Conservation (phyloP, 2,113 vertebrate genomes). For the Progne subis region DNA sequence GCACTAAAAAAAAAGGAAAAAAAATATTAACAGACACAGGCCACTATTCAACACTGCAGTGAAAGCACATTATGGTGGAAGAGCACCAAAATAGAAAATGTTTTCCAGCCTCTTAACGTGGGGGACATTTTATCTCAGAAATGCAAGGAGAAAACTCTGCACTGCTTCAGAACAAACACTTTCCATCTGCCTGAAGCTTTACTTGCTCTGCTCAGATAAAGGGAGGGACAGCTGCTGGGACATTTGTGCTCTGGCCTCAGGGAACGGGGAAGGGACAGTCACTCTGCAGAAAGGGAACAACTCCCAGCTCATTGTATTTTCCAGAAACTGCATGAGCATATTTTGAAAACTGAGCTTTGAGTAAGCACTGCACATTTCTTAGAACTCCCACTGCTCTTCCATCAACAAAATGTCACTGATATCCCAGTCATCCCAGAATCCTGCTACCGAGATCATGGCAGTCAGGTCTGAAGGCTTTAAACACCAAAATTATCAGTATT, state of each 20-base stretch:
- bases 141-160: neutral
- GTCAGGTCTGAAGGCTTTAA: neutral
- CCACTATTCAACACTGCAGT: neutral
- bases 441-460: neutral
- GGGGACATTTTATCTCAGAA: neutral
- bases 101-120: neutral
- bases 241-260: neutral
- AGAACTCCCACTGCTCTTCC: neutral
- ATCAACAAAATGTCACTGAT: neutral
- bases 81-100: neutral
- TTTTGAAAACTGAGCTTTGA: neutral
- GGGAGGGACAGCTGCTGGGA: neutral
- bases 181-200: neutral
- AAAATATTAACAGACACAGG: fast-evolving
- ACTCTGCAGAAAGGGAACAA: neutral
- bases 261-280: neutral
- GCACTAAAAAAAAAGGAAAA: neutral
- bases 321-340: fast-evolving
- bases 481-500: neutral
- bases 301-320: neutral
- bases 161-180: neutral
- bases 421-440: neutral
- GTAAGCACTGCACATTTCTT: neutral
- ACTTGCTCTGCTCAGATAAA: neutral
- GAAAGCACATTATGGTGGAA: neutral